Evolutionary conservation across 2,113 vertebrate genomes (phyloP), one percentile per base, ranked within the genome.

Genomic region (Bolborhynchus lineola): DNA sequence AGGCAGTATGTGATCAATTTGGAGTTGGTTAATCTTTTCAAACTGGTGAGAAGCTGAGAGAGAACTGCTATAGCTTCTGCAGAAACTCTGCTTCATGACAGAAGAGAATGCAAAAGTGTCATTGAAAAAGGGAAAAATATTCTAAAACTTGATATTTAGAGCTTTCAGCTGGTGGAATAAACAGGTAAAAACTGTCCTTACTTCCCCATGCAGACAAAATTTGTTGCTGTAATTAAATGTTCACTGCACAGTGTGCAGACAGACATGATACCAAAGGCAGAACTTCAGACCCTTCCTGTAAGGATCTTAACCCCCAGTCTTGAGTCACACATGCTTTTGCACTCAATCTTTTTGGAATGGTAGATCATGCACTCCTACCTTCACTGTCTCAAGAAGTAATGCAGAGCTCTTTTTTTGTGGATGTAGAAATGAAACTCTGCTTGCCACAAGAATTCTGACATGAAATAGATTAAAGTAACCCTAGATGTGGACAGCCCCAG

Each of bases 241-340:
- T 79, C 25, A 24, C 11, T 71, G 33, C 0, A 2, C 6, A 5
- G 14, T 62, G 24, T 21, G 17, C 41, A 55, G n/a, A 72, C 4
- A 71, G 37, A 82, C 5, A 8, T 12, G 21, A 35, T 24, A 46
- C 25, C 55, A 85, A 63, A 71, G 6, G 5, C 31, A 14, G 10
- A 69, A 60, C 25, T 15, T n/a, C 39, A 55, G 21, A 49, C 31
- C 39, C 12, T 69, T 20, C 11, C 11, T 78, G 16, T 59, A 50
- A 85, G 24, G 5, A 9, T 59, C 24, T 53, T 71, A 63, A n/a
- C 3, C 24, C n/a, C 14, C 52, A 24, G 10, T n/a, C 31, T 12
- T 9, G 6, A 75, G 21, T 49, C 18, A 28, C 37, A 46, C 0
- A 0, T 18, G 7, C 3, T 39, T 26, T 64, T n/a, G 33, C 16